These are phyloP conservation scores for Oncorhynchus mykiss DNA, from an alignment of 2,113 vertebrate genomes.

Conservation along the genomic window DNA sequence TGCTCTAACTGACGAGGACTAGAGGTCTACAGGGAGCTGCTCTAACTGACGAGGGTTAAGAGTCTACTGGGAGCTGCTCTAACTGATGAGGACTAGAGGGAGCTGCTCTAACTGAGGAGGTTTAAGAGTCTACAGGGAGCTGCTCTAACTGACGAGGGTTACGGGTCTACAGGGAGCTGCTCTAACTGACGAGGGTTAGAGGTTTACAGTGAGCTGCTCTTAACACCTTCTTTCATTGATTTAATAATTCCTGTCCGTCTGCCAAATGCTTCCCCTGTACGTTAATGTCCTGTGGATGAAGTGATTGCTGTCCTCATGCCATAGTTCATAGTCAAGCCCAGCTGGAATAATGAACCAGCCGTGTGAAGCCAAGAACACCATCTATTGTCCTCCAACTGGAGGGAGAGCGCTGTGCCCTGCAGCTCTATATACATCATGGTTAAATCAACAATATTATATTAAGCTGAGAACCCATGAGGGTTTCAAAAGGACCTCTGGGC, in stretches of 20 bases:
- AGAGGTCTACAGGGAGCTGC: too few relatives aligned
- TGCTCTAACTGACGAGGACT: too few relatives aligned
- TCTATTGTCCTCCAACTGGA: constrained; percentile 88
- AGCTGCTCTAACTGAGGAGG: too few relatives aligned
- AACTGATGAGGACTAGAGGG: too few relatives aligned
- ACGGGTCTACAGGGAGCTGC: too few relatives aligned
- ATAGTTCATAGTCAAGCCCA: constrained; percentile 80
- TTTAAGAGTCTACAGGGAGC: too few relatives aligned
- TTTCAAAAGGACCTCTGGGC: constrained; percentile 86
- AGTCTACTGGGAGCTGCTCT: too few relatives aligned
- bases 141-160: too few relatives aligned
- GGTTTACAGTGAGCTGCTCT: constrained; percentile 77
- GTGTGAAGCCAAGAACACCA: constrained; percentile 73
- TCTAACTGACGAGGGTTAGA: constrained; percentile 44
- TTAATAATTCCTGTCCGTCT: constrained; percentile 88
- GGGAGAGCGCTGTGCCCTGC: constrained; percentile 74
- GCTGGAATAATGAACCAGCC: constrained; percentile 86
- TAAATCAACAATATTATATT: constrained; percentile 99
- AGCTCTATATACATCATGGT: constrained; percentile 93
- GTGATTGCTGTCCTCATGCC: constrained; percentile 77
- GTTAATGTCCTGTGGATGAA: constrained; percentile 90
- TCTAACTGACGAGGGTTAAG: too few relatives aligned
- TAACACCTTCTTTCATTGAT: constrained; percentile 83
- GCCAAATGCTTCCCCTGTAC: constrained; percentile 87
- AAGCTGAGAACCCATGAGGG: constrained; percentile 87